These are phyloP conservation scores for Anolis carolinensis DNA, from an alignment of 2,113 vertebrate species.

Conservation along the genomic window DNA sequence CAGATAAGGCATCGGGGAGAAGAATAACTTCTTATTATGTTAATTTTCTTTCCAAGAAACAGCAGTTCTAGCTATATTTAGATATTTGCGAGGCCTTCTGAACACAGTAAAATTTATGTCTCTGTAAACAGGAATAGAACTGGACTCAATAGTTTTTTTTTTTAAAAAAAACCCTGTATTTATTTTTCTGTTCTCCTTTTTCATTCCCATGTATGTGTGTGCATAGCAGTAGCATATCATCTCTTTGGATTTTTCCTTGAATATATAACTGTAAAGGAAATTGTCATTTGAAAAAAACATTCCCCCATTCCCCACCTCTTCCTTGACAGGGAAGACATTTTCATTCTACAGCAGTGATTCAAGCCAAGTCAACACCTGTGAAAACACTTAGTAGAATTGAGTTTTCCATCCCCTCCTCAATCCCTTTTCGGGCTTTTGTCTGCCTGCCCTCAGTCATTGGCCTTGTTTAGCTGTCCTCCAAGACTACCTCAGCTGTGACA, in stretches of 20 bases:
- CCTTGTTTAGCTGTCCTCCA: slow-evolving; percentile 46
- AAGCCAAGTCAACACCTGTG: slow-evolving; percentile 29
- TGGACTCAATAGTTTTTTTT: neutral
- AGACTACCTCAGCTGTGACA: slow-evolving; percentile 24
- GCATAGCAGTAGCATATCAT: neutral
- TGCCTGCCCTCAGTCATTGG: neutral
- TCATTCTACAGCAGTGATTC: slow-evolving; percentile 18
- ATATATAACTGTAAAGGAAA: slow-evolving; percentile 9
- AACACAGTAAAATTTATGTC: neutral
- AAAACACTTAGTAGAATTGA: slow-evolving; percentile 38
- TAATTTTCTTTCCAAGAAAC: too few relatives aligned
- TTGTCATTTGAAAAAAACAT: neutral
- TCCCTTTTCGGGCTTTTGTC: slow-evolving; percentile 51
- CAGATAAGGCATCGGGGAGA: too few relatives aligned
- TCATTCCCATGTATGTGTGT: neutral
- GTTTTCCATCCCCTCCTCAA: slow-evolving; percentile 49
- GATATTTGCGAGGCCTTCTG: neutral
- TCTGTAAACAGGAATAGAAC: neutral
- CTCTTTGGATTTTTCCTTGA: neutral
- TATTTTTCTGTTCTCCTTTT: too few relatives aligned
- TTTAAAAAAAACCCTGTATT: too few relatives aligned
- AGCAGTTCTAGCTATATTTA: neutral
- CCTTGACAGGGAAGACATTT: neutral
- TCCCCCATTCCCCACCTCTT: neutral
- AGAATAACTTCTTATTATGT: too few relatives aligned